Evolutionary conservation across 2,113 vertebrate species (phyloP).

Genomic region (Polypterus bichir): DNA sequence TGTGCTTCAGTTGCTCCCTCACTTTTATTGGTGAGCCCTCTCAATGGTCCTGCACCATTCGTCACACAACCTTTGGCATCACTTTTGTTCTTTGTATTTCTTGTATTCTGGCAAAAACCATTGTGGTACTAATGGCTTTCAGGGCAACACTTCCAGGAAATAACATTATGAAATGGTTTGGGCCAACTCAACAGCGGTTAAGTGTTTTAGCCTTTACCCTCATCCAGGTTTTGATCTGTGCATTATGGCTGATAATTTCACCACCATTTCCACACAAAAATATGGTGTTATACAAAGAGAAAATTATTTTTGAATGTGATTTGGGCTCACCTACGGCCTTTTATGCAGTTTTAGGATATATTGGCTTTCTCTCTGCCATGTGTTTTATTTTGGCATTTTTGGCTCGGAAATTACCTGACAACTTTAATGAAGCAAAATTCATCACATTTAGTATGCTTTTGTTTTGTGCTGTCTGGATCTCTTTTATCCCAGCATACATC

Average conservation of each 20-base stretch:
- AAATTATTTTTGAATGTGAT: background rate
- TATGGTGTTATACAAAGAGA: background rate
- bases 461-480: background rate
- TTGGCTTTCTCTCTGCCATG: background rate
- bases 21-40: constrained; percentile 5
- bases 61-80: constrained; percentile 5
- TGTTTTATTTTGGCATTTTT: background rate
- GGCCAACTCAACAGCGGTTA: background rate
- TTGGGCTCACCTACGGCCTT: background rate
- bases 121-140: constrained; percentile 3
- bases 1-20: constrained; percentile 2
- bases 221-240: background rate
- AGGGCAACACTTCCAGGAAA: constrained; percentile 1
- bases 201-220: background rate
- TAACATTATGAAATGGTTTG: constrained; percentile 9
- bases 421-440: constrained; percentile 7
- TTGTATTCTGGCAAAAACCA: constrained; percentile 6
- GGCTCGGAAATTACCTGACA: background rate
- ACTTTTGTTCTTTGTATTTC: constrained; percentile 6
- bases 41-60: constrained; percentile 1
- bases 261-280: constrained; percentile 3
- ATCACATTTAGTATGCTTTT: constrained; percentile 7
- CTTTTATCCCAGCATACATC: constrained; percentile 2
- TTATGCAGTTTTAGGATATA: background rate
- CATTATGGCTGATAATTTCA: background rate